These are phyloP conservation scores for Erpornis zantholeuca DNA, from an alignment of 2,113 vertebrate genomes.

Conservation along the genomic window DNA sequence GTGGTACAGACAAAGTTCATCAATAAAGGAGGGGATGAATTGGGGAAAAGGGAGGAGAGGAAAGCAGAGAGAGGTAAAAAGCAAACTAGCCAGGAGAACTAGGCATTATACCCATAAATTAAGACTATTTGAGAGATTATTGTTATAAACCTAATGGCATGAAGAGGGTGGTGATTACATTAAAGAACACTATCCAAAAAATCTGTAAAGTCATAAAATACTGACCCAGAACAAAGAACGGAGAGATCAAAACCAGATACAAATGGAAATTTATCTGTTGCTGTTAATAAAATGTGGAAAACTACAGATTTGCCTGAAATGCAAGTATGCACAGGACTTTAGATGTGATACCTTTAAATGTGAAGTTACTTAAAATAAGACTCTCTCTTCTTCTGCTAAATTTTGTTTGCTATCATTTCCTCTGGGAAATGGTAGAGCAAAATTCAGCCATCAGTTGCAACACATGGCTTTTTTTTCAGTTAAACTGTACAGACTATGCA, in stretches of 20 bases:
- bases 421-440: neutral
- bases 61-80: neutral
- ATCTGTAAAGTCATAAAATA: neutral
- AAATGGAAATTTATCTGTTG: neutral
- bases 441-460: neutral
- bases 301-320: neutral
- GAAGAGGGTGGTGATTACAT: neutral
- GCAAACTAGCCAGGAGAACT: neutral
- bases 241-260: neutral
- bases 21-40: neutral
- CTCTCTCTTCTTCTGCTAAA: neutral
- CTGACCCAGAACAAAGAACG: neutral
- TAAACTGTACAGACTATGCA: neutral
- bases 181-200: neutral
- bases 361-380: neutral
- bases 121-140: neutral
- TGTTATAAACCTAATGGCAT: neutral
- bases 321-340: neutral
- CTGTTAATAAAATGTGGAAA: neutral
- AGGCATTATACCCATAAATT: neutral
- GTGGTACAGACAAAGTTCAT: neutral
- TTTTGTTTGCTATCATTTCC: neutral
- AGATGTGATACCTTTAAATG: neutral
- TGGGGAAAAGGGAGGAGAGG: neutral
- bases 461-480: neutral